Evolutionary conservation across 2,888 invertebrate species (phyloP).

Genomic region (Omphaloscelis lunosa): DNA sequence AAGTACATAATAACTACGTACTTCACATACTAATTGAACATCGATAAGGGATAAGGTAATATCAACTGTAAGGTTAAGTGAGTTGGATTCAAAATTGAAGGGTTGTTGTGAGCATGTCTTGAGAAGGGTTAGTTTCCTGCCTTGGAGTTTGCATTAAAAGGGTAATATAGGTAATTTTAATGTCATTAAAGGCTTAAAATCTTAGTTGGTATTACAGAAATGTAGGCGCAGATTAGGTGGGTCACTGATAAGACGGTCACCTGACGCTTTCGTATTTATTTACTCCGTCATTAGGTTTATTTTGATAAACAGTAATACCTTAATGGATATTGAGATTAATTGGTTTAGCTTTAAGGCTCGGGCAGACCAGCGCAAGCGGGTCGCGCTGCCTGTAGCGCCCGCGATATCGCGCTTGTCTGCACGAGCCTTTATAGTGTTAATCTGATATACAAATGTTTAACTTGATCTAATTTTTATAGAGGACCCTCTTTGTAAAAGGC

Average conservation of each 20-base stretch:
- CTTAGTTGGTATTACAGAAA: constrained; percentile 43
- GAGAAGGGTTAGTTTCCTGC: constrained; percentile 51
- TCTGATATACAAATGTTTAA: constrained; percentile 21
- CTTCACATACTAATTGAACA: constrained; percentile 18
- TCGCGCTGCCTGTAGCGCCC: too few species aligned
- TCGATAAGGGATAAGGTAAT: constrained; percentile 4
- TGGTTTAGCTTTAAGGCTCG: constrained; percentile 28
- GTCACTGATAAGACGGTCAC: constrained; percentile 42
- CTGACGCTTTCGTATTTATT: constrained; percentile 38
- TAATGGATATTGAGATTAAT: constrained; percentile 44
- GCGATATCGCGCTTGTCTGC: too few species aligned
- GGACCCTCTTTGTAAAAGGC: not conserved
- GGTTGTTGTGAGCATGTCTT: not conserved
- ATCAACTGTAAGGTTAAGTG: not conserved
- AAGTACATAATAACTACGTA: constrained; percentile 1
- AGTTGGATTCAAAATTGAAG: constrained; percentile 6
- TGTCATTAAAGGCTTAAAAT: constrained; percentile 56
- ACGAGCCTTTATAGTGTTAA: constrained; percentile 23
- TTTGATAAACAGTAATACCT: constrained; percentile 31
- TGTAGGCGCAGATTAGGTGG: constrained; percentile 51
- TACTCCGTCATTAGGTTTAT: constrained; percentile 17
- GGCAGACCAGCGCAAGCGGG: too few species aligned
- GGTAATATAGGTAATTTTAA: constrained; percentile 58
- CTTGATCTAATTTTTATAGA: constrained; percentile 2
- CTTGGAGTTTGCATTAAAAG: constrained; percentile 45